Conservation (phyloP, 2,888 invertebrate species). For the Caenorhabditis sp. region DNA sequence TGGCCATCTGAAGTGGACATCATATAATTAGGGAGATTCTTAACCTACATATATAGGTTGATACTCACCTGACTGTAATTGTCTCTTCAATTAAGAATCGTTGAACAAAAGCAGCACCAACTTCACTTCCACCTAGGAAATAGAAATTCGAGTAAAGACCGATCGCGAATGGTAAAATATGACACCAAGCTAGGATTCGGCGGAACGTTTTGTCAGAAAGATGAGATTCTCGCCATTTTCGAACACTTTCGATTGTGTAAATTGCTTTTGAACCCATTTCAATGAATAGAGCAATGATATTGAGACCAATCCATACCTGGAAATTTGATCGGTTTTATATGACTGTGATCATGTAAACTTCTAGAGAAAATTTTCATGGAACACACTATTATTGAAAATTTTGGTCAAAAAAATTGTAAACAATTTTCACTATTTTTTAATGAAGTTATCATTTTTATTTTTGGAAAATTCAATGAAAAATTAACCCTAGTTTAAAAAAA, state of each 20-base stretch:
- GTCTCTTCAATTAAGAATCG: constrained; percentile 70
- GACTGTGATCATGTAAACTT: neutral
- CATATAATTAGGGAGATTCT: neutral
- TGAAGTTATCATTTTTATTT: no score
- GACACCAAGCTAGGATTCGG: constrained; percentile 63
- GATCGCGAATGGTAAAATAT: constrained; percentile 70
- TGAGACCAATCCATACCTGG: constrained; percentile 72
- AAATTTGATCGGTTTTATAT: no score
- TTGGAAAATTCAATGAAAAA: no score
- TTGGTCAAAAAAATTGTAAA: no score
- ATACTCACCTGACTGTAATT: constrained; percentile 51
- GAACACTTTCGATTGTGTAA: constrained; percentile 58
- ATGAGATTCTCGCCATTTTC: constrained; percentile 54
- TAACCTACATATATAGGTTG: neutral
- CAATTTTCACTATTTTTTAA: no score
- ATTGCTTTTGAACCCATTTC: constrained; percentile 69
- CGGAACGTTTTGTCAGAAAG: constrained; percentile 65
- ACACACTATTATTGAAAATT: no score
- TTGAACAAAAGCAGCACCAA: constrained; percentile 69
- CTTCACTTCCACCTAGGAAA: constrained; percentile 67
- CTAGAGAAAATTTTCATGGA: no score
- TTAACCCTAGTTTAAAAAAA: no score
- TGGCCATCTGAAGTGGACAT: constrained; percentile 55
- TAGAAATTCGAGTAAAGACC: constrained; percentile 71
- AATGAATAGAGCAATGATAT: constrained; percentile 72